phyloP scores from a whole-genome alignment of 2,797 vertebrate species.

The Micrastur ruficollis region DNA sequence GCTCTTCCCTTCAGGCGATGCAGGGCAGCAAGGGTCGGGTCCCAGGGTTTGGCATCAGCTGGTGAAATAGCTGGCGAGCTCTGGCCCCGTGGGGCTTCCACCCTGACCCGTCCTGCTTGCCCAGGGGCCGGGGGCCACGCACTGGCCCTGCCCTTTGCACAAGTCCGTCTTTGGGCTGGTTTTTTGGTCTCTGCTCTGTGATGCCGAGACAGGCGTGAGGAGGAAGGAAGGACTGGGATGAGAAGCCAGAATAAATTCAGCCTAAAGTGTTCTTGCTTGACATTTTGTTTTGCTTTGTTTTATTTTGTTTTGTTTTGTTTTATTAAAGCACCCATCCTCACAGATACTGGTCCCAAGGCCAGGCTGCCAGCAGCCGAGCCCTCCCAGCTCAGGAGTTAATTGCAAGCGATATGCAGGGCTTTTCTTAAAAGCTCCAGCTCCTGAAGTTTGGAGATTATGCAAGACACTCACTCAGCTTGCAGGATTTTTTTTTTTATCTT shows the following conservation, averaged over 20 bases:
- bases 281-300: neutral
- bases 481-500: conserved; percentile 19
- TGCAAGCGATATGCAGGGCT: neutral
- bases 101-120: rapidly evolving
- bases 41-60: neutral
- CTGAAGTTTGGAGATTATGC: conserved; percentile 50
- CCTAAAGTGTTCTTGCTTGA: neutral
- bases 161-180: rapidly evolving
- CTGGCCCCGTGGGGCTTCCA: rapidly evolving
- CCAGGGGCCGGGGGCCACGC: neutral
- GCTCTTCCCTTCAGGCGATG: neutral
- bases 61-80: neutral
- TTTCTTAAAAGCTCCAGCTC: conserved; percentile 35
- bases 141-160: neutral
- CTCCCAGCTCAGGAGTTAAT: conserved; percentile 15
- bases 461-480: conserved; percentile 46
- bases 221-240: neutral
- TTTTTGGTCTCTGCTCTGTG: neutral
- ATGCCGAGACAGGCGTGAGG: rapidly evolving
- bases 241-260: neutral
- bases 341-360: neutral
- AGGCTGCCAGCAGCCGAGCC: neutral
- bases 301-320: neutral
- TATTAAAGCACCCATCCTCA: neutral
- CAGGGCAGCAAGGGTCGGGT: neutral